Evolutionary conservation across 2,113 vertebrate genomes (phyloP).

Genomic region (Lathamus discolor): DNA sequence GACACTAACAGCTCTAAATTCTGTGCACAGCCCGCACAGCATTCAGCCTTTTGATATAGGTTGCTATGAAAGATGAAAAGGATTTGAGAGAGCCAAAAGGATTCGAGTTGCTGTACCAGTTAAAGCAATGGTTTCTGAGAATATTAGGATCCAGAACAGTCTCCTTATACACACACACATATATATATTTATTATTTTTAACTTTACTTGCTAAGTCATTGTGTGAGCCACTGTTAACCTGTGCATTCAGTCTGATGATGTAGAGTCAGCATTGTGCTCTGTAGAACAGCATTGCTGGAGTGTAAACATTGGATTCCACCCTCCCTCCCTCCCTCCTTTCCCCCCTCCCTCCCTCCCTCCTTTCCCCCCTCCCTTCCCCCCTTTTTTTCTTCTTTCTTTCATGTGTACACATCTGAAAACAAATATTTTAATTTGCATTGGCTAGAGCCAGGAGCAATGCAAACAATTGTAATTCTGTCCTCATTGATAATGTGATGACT

Average conservation of each 20-base stretch:
- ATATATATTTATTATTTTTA: neutral
- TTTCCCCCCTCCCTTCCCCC: rapidly evolving
- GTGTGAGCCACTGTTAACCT: neutral
- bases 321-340: too few relatives aligned
- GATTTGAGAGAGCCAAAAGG: neutral
- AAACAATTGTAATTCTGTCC: neutral
- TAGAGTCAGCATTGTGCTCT: neutral
- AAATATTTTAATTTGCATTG: neutral
- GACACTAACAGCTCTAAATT: neutral
- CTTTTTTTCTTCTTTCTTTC: neutral
- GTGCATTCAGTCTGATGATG: neutral
- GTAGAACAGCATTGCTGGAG: neutral
- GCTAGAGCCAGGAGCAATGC: neutral
- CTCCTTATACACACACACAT: neutral
- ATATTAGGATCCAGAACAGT: neutral
- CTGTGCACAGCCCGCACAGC: neutral
- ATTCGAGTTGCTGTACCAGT: neutral
- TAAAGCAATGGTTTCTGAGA: neutral
- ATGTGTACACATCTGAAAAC: neutral
- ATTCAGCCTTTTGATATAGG: neutral
- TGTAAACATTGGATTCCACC: neutral
- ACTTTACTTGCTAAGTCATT: neutral
- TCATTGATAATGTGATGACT: neutral
- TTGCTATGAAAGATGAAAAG: neutral
- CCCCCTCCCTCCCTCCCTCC: too few relatives aligned